Evolutionary conservation across 2,113 vertebrate genomes (phyloP), one percentile per base, ranked within the genome.

Genomic region (Donacobius atricapilla): DNA sequence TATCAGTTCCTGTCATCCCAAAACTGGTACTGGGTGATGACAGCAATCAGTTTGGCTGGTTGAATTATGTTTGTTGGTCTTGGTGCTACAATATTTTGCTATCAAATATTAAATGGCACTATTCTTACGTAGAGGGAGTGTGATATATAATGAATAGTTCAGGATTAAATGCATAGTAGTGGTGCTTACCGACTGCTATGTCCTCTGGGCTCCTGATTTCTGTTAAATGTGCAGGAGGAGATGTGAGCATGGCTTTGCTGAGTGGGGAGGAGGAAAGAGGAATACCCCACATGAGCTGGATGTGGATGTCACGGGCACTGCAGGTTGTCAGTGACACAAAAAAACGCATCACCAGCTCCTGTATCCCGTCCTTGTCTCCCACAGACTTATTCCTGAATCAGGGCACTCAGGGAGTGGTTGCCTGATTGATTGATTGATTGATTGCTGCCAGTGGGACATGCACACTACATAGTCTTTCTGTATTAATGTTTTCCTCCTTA

Each of bases 61-160:
- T 66, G 23, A 57, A 20, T 94, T 61, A 11, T 15, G 71, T 18
- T 82, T 69, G 28, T 15, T 77, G 11, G 2, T 37, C 35, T 88
- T 45, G 57, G 18, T n/a, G 11, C 14, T 14, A 15, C 31, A 30
- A 0, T 13, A 11, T 80, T 71, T 69, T 77, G 16, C 60, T 45
- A n/a, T 42, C 15, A 22, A 35, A 21, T 22, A 15, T 35, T 33
- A 3, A 31, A 12, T 28, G 23, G 16, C 37, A 11, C 1, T 64
- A 11, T 83, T 35, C 7, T n/a, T 39, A 5, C 0, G 0, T 5
- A 16, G 17, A 78, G 20, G 30, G 4, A 8, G 6, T 19, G 20
- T 31, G 39, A 12, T 31, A 9, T 3, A 3, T 14, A 22, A 37
- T 27, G 78, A 66, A n/a, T 33, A 45, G 13, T 15, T 44, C 15